These are phyloP conservation scores for Pseudolaguvia tuberculata DNA, from an alignment of 2,113 vertebrate species.

Conservation along the genomic window DNA sequence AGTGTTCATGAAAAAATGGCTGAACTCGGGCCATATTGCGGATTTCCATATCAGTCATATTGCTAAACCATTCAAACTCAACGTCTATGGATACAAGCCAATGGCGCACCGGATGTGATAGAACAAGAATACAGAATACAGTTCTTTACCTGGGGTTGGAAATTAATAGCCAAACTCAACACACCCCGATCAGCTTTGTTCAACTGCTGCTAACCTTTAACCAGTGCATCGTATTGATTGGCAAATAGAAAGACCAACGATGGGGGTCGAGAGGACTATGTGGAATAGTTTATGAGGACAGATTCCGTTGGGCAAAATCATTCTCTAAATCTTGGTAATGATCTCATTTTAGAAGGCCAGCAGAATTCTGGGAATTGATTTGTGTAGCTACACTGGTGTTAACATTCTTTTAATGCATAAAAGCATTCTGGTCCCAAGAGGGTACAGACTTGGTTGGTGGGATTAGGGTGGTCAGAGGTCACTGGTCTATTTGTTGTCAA, in stretches of 20 bases:
- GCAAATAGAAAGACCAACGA: slow-evolving; percentile 12
- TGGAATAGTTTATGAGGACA: slow-evolving; percentile 14
- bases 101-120: too few relatives aligned
- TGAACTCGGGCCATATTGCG: slow-evolving; percentile 1
- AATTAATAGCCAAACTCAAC: slow-evolving; percentile 37
- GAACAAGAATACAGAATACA: too few relatives aligned
- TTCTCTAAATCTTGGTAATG: too few relatives aligned
- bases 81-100: too few relatives aligned
- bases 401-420: neutral
- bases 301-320: slow-evolving; percentile 10
- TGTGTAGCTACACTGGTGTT: neutral
- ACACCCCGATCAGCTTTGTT: slow-evolving; percentile 19
- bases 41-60: neutral
- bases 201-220: slow-evolving; percentile 43
- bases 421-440: neutral
- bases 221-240: slow-evolving; percentile 27
- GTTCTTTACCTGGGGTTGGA: too few relatives aligned
- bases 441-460: neutral
- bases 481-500: neutral
- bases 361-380: neutral
- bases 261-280: neutral
- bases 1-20: neutral
- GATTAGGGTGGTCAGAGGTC: neutral
- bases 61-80: too few relatives aligned
- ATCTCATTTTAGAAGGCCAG: too few relatives aligned